phyloP scores from a whole-genome alignment of 1,140 invertebrate genomes.

The Plutomurus gul region DNA sequence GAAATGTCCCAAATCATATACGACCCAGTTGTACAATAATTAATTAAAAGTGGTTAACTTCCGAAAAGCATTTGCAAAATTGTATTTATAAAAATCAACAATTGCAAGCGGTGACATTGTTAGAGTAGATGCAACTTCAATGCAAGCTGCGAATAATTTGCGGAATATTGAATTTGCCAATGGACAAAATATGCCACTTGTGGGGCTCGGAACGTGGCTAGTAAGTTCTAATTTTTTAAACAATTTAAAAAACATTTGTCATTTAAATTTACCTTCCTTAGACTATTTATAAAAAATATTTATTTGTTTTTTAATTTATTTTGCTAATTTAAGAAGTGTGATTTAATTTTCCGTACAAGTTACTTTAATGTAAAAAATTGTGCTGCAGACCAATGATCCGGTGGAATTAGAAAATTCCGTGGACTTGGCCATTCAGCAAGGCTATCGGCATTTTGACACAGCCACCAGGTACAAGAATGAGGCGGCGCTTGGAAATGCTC shows the following conservation, averaged over 20 bases:
- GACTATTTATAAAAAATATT: too few relatives aligned
- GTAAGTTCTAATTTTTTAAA: neutral
- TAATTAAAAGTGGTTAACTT: too few relatives aligned
- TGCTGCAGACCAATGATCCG: slow-evolving; percentile 61
- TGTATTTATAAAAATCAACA: too few relatives aligned
- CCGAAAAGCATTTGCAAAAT: too few relatives aligned
- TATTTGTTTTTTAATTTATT: neutral
- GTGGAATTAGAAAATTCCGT: slow-evolving; percentile 63
- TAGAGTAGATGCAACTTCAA: neutral
- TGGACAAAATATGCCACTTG: slow-evolving; percentile 15
- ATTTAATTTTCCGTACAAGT: neutral
- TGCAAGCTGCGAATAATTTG: neutral
- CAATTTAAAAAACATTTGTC: neutral
- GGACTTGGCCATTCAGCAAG: slow-evolving; percentile 66
- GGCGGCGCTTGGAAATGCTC: slow-evolving; percentile 72
- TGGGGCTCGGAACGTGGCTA: neutral
- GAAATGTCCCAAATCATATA: too few relatives aligned
- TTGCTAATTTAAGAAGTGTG: neutral
- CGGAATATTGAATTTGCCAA: neutral
- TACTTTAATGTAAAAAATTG: neutral
- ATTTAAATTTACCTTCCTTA: too few relatives aligned
- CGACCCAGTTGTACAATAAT: too few relatives aligned
- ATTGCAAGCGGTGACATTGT: too few relatives aligned
- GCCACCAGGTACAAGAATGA: slow-evolving; percentile 83
- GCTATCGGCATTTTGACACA: slow-evolving; percentile 80